Percentiles rank a stretch among this genome's conserved stretches.
Conservation (phyloP, 1,140 invertebrate species). For the Chrysoperla carnea region DNA sequence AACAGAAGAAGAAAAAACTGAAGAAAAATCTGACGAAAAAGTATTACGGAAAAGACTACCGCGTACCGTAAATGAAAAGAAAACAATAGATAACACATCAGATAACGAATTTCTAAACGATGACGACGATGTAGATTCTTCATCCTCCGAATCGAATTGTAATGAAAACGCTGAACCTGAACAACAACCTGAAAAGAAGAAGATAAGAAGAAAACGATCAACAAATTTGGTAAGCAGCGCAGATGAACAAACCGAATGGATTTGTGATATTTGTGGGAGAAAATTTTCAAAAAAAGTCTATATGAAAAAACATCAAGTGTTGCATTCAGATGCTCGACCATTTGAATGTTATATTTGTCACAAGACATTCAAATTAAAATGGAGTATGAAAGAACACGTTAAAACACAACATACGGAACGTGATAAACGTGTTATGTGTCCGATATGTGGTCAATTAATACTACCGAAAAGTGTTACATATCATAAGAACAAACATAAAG, state of each 20-base stretch:
- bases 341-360: background rate
- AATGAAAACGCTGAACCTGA: too few relatives aligned
- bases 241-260: background rate
- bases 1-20: too few relatives aligned
- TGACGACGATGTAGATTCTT: too few relatives aligned
- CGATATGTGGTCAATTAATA: background rate
- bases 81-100: too few relatives aligned
- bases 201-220: too few relatives aligned
- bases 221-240: too few relatives aligned
- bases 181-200: too few relatives aligned
- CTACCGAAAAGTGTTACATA: background rate
- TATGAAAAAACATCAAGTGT: background rate
- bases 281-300: background rate
- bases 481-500: background rate
- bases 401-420: background rate
- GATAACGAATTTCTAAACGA: too few relatives aligned
- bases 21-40: too few relatives aligned
- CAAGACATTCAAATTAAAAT: background rate
- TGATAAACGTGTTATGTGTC: background rate
- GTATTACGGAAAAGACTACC: too few relatives aligned
- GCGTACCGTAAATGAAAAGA: too few relatives aligned
- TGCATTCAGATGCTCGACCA: background rate
- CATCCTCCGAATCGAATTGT: too few relatives aligned
- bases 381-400: background rate
- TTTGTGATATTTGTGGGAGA: background rate